These are phyloP conservation scores for Morpho helenor DNA, from an alignment of 2,888 invertebrate genomes.

Conservation along the genomic window DNA sequence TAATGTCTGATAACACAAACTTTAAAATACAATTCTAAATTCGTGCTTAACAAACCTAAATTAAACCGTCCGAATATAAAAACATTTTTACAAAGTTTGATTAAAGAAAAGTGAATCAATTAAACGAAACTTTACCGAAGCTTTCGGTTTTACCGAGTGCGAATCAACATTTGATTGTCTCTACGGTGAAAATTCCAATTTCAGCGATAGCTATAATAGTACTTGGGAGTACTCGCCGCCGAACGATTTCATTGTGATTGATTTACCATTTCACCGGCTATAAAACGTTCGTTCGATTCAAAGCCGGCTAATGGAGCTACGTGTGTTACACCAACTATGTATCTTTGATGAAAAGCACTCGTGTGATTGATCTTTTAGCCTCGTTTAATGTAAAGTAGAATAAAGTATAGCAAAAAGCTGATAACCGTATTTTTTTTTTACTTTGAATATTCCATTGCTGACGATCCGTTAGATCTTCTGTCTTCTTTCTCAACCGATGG, in stretches of 20 bases:
- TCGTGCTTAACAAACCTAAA: too few species aligned
- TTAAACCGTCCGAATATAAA: too few species aligned
- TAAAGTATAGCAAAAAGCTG: too few species aligned
- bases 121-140: neutral
- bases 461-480: too few species aligned
- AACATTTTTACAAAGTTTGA: neutral
- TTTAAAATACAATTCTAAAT: too few species aligned
- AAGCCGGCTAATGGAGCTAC: slow-evolving; percentile 40
- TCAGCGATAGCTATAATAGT: slow-evolving; percentile 39
- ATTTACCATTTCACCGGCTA: slow-evolving; percentile 51
- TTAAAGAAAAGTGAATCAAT: neutral
- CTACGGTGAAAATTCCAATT: slow-evolving; percentile 15
- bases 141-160: slow-evolving; percentile 12
- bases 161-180: slow-evolving; percentile 18
- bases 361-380: slow-evolving; percentile 3
- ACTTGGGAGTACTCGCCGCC: slow-evolving; percentile 43
- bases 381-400: too few species aligned
- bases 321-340: slow-evolving; percentile 11
- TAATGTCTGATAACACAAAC: too few species aligned
- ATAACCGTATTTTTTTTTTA: neutral
- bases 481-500: too few species aligned
- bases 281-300: slow-evolving; percentile 37
- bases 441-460: too few species aligned
- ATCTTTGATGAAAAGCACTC: slow-evolving; percentile 11
- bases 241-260: slow-evolving; percentile 58